These are phyloP conservation scores for Borostomias antarcticus DNA, from an alignment of 2,797 vertebrate genomes.

Conservation along the genomic window DNA sequence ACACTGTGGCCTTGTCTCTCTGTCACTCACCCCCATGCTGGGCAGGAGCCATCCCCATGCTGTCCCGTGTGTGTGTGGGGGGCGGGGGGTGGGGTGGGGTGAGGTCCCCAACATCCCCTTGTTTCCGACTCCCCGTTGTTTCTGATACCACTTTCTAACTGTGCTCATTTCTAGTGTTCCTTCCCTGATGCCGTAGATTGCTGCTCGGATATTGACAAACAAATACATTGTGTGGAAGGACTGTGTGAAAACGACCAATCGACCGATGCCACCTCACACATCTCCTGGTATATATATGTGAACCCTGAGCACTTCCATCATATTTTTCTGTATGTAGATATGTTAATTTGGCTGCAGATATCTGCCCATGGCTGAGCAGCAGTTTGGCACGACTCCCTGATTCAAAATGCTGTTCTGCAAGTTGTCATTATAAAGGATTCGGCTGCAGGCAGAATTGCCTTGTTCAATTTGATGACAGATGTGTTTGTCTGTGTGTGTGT, in stretches of 20 bases:
- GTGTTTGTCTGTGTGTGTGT: too few relatives aligned
- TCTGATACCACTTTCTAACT: neutral
- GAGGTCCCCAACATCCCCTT: neutral
- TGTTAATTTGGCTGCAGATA: constrained; percentile 22
- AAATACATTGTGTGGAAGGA: too few relatives aligned
- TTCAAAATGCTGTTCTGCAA: constrained; percentile 23
- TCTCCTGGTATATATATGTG: too few relatives aligned
- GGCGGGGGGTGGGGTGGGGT: neutral
- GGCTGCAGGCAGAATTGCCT: constrained; percentile 34
- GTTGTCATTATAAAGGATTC: constrained; percentile 31
- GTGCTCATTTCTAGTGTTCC: neutral
- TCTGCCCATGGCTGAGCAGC: constrained; percentile 23
- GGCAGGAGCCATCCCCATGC: constrained; percentile 48
- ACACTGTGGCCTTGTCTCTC: constrained; percentile 70
- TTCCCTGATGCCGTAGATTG: too few relatives aligned
- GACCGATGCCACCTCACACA: too few relatives aligned
- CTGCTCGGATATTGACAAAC: too few relatives aligned
- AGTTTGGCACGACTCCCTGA: constrained; percentile 15
- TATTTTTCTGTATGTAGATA: too few relatives aligned
- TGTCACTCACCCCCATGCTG: constrained; percentile 66
- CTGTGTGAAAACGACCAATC: too few relatives aligned
- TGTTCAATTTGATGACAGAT: too few relatives aligned
- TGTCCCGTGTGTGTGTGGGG: neutral
- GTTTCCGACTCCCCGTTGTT: neutral
- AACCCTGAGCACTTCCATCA: too few relatives aligned